These are phyloP conservation scores for Acinonyx jubatus DNA, from an alignment of 2,113 vertebrate species.

Conservation along the genomic window DNA sequence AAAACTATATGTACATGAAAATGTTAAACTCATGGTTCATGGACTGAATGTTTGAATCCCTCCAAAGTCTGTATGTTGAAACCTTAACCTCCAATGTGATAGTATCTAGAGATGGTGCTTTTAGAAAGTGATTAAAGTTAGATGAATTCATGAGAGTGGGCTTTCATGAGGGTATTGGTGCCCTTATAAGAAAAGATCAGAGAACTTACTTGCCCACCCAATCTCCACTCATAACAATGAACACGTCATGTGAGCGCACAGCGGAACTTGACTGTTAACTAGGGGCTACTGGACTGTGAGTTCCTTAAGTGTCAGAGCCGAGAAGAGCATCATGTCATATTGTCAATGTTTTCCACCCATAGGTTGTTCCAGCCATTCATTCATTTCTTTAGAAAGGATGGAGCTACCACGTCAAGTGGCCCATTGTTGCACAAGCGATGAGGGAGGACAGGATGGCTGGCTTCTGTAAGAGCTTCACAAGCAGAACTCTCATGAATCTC, in stretches of 20 bases:
- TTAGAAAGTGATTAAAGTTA: neutral
- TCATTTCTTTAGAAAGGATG: neutral
- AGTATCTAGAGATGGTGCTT: neutral
- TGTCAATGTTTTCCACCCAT: neutral
- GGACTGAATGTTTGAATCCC: neutral
- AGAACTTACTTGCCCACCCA: neutral
- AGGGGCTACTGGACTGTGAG: neutral
- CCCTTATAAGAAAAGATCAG: neutral
- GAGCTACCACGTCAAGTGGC: neutral
- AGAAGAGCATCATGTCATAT: neutral
- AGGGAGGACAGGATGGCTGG: neutral
- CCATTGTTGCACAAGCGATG: neutral
- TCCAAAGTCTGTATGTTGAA: neutral
- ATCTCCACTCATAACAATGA: neutral
- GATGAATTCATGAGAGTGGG: neutral
- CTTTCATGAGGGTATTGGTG: neutral
- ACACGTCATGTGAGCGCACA: neutral
- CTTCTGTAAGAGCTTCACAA: neutral
- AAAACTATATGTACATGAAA: neutral
- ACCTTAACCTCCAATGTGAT: neutral
- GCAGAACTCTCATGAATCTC: neutral
- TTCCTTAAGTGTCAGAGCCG: neutral
- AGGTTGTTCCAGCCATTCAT: neutral
- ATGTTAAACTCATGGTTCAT: neutral
- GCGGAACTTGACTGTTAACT: neutral